phyloP scores from a whole-genome alignment of 2,113 vertebrate species.

The Daphoenositta chrysoptera region DNA sequence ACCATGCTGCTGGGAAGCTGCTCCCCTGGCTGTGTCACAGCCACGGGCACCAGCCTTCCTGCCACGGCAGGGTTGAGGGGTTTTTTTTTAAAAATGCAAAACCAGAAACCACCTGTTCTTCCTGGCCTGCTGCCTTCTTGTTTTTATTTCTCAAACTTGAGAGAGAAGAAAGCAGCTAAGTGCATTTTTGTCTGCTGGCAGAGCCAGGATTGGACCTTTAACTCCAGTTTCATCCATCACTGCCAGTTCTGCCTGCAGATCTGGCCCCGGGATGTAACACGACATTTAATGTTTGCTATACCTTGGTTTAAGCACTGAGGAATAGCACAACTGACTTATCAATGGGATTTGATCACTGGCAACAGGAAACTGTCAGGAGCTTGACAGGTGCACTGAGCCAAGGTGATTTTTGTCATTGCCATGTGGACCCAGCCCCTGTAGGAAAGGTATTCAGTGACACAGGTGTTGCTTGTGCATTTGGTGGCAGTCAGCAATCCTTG shows the following conservation, averaged over 20 bases:
- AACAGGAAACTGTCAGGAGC: not conserved
- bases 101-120: not conserved
- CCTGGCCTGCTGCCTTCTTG: not conserved
- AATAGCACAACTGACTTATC: not conserved
- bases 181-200: not conserved
- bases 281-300: not conserved
- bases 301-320: not conserved
- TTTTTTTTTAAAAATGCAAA: not conserved
- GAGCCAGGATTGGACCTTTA: not conserved
- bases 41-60: not conserved
- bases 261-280: not conserved
- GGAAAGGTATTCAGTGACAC: not conserved
- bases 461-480: not conserved
- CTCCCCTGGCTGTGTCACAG: not conserved
- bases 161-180: not conserved
- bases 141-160: not conserved
- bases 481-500: not conserved
- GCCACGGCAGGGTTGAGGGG: not conserved
- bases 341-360: not conserved
- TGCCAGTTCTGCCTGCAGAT: not conserved
- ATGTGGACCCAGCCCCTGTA: accelerated
- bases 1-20: not conserved
- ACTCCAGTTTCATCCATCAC: not conserved
- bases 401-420: not conserved
- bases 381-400: not conserved